Evolutionary conservation across 2,113 vertebrate species (phyloP).

Genomic region (Albula goreensis): DNA sequence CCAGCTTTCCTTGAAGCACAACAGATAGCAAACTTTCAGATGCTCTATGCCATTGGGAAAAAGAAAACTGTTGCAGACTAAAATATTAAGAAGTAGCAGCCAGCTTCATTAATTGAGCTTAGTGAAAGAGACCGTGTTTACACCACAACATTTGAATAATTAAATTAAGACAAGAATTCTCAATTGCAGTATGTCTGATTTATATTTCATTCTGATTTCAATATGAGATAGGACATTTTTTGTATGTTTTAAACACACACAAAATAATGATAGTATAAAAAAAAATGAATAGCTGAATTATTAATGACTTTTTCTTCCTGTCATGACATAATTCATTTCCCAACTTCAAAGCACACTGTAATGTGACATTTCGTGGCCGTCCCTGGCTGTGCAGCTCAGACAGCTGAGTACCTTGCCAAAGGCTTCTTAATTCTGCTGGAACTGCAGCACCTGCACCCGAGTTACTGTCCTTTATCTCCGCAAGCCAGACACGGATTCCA

Average conservation of each 20-base stretch:
- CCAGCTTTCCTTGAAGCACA: not conserved
- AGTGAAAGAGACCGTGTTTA: too few relatives aligned
- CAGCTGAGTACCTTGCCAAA: constrained; percentile 43
- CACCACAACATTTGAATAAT: constrained; percentile 10
- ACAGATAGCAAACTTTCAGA: not conserved
- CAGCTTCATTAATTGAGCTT: not conserved
- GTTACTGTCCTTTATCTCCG: constrained; percentile 57
- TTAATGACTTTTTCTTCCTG: constrained; percentile 14
- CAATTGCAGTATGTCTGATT: not conserved
- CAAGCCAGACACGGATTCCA: constrained; percentile 58
- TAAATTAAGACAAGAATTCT: constrained; percentile 5
- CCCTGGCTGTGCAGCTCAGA: constrained; percentile 34
- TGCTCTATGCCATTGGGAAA: not conserved
- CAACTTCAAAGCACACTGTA: constrained; percentile 34
- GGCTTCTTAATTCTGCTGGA: constrained; percentile 19
- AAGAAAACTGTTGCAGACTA: not conserved
- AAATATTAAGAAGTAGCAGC: not conserved
- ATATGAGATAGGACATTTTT: constrained; percentile 1
- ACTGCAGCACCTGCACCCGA: constrained; percentile 43
- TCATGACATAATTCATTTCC: constrained; percentile 37
- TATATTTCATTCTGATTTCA: constrained; percentile 17
- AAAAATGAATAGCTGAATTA: constrained; percentile 20
- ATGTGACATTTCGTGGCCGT: not conserved
- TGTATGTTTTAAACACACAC: not conserved
- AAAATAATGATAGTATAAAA: constrained; percentile 2